A percentile compares a stretch with the other conserved stretches of the same genome.
phyloP scores from a whole-genome alignment of 2,888 invertebrate species.

The Tenthredo distinguenda region DNA sequence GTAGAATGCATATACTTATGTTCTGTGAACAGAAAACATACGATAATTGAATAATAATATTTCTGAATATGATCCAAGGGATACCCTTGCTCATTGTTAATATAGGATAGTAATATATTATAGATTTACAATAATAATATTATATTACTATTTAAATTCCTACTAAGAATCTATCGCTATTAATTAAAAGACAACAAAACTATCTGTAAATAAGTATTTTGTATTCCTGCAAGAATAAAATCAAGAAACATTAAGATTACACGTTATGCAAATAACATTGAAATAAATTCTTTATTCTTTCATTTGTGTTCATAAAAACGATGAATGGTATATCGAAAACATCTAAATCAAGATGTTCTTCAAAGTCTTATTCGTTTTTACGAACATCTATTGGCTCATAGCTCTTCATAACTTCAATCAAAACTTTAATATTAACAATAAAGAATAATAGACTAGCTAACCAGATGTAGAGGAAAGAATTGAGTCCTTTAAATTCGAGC shows the following conservation, averaged over 20 bases:
- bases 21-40: conserved; percentile 9
- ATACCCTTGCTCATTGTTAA: conserved; percentile 75
- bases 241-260: conserved; percentile 30
- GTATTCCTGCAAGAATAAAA: conserved; percentile 76
- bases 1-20: conserved; percentile 1
- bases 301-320: background rate
- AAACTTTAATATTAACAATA: conserved; percentile 87
- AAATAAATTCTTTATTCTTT: conserved; percentile 43
- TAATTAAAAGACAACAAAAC: conserved; percentile 69
- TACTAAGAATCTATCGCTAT: conserved; percentile 76
- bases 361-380: conserved; percentile 45
- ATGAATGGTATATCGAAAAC: background rate
- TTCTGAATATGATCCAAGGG: conserved; percentile 74
- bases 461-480: conserved; percentile 93
- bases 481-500: conserved; percentile 92
- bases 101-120: conserved; percentile 71
- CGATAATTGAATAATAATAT: conserved; percentile 59
- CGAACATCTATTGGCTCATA: conserved; percentile 69
- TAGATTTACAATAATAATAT: conserved; percentile 72
- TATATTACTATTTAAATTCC: conserved; percentile 73
- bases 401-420: conserved; percentile 81
- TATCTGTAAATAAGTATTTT: conserved; percentile 78
- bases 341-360: conserved; percentile 27
- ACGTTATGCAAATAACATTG: background rate
- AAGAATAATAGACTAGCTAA: conserved; percentile 91